Conservation (phyloP, 2,797 vertebrate species). For the Megalops cyprinoides region DNA sequence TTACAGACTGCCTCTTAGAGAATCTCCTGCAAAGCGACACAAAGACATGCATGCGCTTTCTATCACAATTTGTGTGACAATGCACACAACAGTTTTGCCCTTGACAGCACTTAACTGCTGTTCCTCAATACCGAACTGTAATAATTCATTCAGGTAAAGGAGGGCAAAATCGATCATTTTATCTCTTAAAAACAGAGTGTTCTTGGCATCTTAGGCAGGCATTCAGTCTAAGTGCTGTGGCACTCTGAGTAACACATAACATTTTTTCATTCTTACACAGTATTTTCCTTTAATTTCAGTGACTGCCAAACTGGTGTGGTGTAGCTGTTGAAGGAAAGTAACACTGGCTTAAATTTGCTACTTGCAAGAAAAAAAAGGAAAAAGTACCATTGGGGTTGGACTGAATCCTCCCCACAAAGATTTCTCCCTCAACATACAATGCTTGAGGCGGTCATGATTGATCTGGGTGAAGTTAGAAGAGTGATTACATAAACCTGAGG, state of each 20-base stretch:
- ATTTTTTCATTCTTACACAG: neutral
- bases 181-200: neutral
- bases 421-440: too few species aligned
- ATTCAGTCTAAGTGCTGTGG: neutral
- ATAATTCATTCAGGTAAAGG: conserved; percentile 9
- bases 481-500: conserved; percentile 9
- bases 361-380: too few species aligned
- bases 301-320: neutral
- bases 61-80: conserved; percentile 34
- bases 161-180: conserved; percentile 3
- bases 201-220: neutral
- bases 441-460: neutral
- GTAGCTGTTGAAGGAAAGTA: neutral
- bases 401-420: neutral
- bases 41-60: conserved; percentile 7
- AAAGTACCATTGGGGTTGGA: neutral
- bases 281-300: neutral
- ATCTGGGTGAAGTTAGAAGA: neutral
- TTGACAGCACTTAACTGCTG: conserved; percentile 18
- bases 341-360: neutral
- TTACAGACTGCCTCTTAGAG: conserved; percentile 30
- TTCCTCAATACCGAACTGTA: conserved; percentile 13
- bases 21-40: conserved; percentile 26
- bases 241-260: neutral
- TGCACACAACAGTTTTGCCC: conserved; percentile 10